A percentile compares a stretch with the other conserved stretches of the same genome.
Conservation (phyloP, 1,140 invertebrate genomes). For the Potamilus streckersoni region DNA sequence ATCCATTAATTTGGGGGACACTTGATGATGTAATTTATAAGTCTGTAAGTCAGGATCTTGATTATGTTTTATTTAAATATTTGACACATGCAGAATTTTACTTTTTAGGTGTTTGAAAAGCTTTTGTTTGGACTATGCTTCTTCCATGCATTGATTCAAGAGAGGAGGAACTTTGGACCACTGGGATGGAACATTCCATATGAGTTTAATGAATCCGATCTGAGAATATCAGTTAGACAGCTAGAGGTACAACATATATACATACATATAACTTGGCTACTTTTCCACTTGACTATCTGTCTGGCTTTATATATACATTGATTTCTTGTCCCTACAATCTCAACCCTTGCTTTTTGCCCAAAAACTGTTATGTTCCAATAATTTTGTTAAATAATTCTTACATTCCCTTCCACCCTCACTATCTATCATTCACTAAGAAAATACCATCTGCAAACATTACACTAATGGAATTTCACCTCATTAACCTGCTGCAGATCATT, state of each 20-base stretch:
- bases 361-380: too few relatives aligned
- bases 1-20: too few relatives aligned
- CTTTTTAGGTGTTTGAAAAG: slow-evolving; percentile 64
- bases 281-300: neutral
- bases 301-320: neutral
- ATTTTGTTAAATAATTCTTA: too few relatives aligned
- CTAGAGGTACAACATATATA: slow-evolving; percentile 71
- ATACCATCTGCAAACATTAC: too few relatives aligned
- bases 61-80: neutral
- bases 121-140: slow-evolving; percentile 67
- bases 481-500: too few relatives aligned
- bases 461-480: too few relatives aligned
- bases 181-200: slow-evolving; percentile 69
- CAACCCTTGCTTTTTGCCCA: too few relatives aligned
- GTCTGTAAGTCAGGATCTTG: neutral
- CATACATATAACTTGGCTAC: neutral
- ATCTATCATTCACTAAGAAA: too few relatives aligned
- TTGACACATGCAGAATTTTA: slow-evolving; percentile 5
- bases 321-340: too few relatives aligned
- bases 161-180: slow-evolving; percentile 66
- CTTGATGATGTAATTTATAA: too few relatives aligned
- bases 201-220: slow-evolving; percentile 68
- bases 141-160: slow-evolving; percentile 67
- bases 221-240: slow-evolving; percentile 66
- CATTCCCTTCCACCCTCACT: too few relatives aligned